A percentile compares a stretch with the other conserved stretches of the same genome.
Evolutionary conservation across 2,797 vertebrate genomes (phyloP).

Genomic region (Helicolenus hilgendorfi): DNA sequence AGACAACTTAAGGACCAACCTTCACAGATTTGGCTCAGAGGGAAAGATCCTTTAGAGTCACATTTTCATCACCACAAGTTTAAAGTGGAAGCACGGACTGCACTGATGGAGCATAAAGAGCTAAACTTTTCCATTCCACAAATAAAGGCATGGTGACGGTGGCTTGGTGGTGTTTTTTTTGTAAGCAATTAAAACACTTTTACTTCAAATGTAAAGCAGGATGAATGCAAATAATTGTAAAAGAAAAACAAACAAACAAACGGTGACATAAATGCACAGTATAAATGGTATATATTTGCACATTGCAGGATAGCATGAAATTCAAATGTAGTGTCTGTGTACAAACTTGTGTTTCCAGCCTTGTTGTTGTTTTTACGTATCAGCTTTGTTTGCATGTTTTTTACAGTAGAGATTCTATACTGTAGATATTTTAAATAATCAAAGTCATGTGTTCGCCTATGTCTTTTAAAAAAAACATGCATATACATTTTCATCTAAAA

Average conservation of each 20-base stretch:
- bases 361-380: not conserved
- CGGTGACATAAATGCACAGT: not conserved
- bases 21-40: not conserved
- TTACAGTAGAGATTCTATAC: not conserved
- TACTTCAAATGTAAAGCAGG: not conserved
- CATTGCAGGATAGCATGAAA: not conserved
- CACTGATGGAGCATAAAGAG: not conserved
- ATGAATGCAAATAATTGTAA: not conserved
- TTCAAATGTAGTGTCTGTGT: not conserved
- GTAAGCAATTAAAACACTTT: not conserved
- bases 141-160: not conserved
- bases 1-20: slow-evolving; percentile 2
- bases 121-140: not conserved
- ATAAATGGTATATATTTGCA: not conserved
- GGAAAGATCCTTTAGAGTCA: not conserved
- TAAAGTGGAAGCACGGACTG: not conserved
- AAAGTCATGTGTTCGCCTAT: not conserved
- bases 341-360: not conserved
- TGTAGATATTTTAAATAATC: not conserved
- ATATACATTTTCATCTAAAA: not conserved
- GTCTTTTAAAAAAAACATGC: not conserved
- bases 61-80: not conserved
- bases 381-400: not conserved
- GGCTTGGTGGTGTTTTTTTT: not conserved
- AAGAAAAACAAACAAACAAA: not conserved